Evolutionary conservation across 2,113 vertebrate species (phyloP).

Genomic region (Apteryx owenii): DNA sequence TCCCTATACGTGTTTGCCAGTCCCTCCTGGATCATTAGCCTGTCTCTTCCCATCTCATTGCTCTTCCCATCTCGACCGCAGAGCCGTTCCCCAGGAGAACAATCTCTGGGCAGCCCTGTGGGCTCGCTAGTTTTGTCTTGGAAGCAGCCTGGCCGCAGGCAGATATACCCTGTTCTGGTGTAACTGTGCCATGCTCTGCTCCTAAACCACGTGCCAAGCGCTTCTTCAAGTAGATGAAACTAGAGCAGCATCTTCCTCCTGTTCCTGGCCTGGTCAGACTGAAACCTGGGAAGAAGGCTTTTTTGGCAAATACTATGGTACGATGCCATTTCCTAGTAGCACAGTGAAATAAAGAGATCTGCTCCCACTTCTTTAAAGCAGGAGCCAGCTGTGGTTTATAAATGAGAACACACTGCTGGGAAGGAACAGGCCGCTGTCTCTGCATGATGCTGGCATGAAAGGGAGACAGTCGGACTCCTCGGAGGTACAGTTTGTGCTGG

Average conservation of each 20-base stretch:
- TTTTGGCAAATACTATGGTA: background rate
- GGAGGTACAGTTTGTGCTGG: background rate
- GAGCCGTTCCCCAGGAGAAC: fast-evolving
- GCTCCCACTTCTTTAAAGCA: background rate
- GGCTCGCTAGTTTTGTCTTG: background rate
- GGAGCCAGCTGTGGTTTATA: background rate
- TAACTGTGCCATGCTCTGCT: background rate
- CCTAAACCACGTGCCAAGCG: background rate
- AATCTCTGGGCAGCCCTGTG: background rate
- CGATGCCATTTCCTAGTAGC: background rate
- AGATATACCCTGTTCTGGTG: background rate
- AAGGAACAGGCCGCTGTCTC: background rate
- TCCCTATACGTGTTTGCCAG: background rate
- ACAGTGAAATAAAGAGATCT: background rate
- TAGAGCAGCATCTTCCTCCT: background rate
- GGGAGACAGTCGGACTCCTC: background rate
- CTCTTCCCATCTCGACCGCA: too few relatives aligned
- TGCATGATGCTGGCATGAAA: background rate
- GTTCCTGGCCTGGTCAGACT: background rate
- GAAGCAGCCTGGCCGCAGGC: background rate
- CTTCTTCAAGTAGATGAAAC: background rate
- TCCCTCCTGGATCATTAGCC: background rate
- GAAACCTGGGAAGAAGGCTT: background rate
- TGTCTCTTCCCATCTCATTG: background rate
- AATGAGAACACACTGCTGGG: background rate